These are phyloP conservation scores for Tenebrosternarchus preto DNA, from an alignment of 2,113 vertebrate genomes.

Conservation along the genomic window DNA sequence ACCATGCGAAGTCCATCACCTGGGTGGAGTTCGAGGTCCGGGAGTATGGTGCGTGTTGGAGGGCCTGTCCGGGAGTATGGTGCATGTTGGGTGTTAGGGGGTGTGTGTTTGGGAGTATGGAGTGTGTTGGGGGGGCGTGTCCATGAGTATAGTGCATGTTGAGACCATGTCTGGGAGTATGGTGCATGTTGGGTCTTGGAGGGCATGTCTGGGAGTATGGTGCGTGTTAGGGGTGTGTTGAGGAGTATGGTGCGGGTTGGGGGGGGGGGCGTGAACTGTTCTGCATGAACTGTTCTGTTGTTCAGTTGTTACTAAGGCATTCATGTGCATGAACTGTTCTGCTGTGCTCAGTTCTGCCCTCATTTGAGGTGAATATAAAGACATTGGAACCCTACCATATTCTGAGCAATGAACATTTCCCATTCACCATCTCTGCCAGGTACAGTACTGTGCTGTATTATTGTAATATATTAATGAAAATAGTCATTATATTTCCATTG, in stretches of 20 bases:
- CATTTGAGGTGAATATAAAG: constrained; percentile 72
- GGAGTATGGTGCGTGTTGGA: constrained; percentile 65
- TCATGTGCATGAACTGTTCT: neutral
- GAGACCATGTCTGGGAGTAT: constrained; percentile 70
- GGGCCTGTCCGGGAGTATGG: too few relatives aligned
- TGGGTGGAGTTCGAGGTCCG: constrained; percentile 74
- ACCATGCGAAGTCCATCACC: constrained; percentile 60
- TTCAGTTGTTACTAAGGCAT: neutral
- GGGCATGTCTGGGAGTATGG: too few relatives aligned
- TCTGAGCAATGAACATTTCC: constrained; percentile 60
- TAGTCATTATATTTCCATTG: neutral
- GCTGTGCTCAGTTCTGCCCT: constrained; percentile 68
- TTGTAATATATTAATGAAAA: neutral
- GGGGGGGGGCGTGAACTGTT: too few relatives aligned
- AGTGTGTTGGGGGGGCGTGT: too few relatives aligned
- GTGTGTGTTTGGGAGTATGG: neutral
- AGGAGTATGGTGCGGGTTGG: too few relatives aligned
- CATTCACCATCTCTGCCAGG: constrained; percentile 68
- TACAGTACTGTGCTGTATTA: constrained; percentile 39
- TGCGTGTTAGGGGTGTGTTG: neutral
- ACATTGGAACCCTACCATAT: constrained; percentile 63
- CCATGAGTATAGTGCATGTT: too few relatives aligned
- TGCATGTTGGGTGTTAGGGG: too few relatives aligned
- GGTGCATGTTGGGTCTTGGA: constrained; percentile 66
- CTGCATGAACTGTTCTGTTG: too few relatives aligned